Evolutionary conservation across 1,140 invertebrate genomes (phyloP).

Genomic region (Phymastichus coffea): DNA sequence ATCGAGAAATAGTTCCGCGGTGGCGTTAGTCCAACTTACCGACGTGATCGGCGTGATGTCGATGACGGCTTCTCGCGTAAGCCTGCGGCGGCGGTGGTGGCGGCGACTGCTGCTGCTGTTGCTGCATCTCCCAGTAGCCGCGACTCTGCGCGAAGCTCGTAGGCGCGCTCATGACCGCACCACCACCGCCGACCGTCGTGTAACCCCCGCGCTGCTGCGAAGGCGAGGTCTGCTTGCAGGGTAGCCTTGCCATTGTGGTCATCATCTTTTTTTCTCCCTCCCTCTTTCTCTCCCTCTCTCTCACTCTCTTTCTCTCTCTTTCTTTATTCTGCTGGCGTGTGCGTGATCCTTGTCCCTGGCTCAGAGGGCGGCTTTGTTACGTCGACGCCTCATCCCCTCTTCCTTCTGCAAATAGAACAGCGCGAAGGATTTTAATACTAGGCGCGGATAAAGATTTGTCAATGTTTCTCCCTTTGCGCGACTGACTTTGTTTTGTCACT

Average conservation of each 20-base stretch:
- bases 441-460: too few relatives aligned
- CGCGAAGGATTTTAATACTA: too few relatives aligned
- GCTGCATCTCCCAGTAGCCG: constrained; percentile 54
- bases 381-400: constrained; percentile 48
- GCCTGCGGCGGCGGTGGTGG: constrained; percentile 27
- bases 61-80: constrained; percentile 45
- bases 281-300: not conserved
- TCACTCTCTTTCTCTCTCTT: not conserved
- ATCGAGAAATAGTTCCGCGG: too few relatives aligned
- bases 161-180: not conserved
- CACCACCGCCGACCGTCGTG: not conserved
- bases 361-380: constrained; percentile 41
- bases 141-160: constrained; percentile 16
- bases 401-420: too few relatives aligned
- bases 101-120: constrained; percentile 45
- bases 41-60: constrained; percentile 47
- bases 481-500: too few relatives aligned
- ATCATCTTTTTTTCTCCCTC: constrained; percentile 46
- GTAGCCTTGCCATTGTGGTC: constrained; percentile 55
- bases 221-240: constrained; percentile 51
- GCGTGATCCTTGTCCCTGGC: not conserved
- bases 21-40: too few relatives aligned
- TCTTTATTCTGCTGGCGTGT: too few relatives aligned
- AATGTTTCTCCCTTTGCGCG: too few relatives aligned
- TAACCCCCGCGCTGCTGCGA: constrained; percentile 43